A percentile compares a stretch with the other conserved stretches of the same genome.
These are phyloP conservation scores for Holothuria glaberrima DNA, from an alignment of 35 echinoderm and acorn worm species.

Conservation along the genomic window DNA sequence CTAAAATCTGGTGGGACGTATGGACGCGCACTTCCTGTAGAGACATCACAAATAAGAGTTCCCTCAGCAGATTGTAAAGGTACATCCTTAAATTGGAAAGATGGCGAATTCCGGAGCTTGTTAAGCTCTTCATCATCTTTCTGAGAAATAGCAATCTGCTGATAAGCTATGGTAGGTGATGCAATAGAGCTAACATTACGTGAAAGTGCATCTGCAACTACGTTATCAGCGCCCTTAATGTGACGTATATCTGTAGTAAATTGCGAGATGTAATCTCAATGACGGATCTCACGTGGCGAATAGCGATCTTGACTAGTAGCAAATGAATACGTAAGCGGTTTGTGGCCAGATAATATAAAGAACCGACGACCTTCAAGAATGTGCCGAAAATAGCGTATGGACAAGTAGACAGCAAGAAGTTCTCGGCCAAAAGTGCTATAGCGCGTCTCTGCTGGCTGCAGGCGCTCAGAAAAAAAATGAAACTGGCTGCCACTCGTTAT, in stretches of 20 bases:
- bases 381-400: constrained; percentile 59
- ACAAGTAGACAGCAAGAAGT: constrained; percentile 56
- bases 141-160: background rate
- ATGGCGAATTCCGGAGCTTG: background rate
- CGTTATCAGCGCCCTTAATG: constrained; percentile 25
- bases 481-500: constrained; percentile 49
- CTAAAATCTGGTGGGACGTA: constrained; percentile 44
- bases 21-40: constrained; percentile 19
- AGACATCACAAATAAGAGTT: constrained; percentile 56
- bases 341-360: constrained; percentile 63
- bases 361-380: constrained; percentile 57
- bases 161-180: background rate
- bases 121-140: background rate
- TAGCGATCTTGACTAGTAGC: constrained; percentile 39
- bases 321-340: constrained; percentile 62
- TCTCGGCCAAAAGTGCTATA: constrained; percentile 65
- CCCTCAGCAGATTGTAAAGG: background rate
- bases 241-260: constrained; percentile 73
- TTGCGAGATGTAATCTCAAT: constrained; percentile 68
- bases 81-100: background rate
- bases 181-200: background rate
- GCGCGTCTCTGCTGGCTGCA: constrained; percentile 21
- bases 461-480: constrained; percentile 44
- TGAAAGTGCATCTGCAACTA: background rate
- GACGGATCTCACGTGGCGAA: constrained; percentile 62